A percentile compares a stretch with the other conserved stretches of the same genome.
Conservation (phyloP, 2,797 vertebrate genomes). For the Thalassophryne amazonica region DNA sequence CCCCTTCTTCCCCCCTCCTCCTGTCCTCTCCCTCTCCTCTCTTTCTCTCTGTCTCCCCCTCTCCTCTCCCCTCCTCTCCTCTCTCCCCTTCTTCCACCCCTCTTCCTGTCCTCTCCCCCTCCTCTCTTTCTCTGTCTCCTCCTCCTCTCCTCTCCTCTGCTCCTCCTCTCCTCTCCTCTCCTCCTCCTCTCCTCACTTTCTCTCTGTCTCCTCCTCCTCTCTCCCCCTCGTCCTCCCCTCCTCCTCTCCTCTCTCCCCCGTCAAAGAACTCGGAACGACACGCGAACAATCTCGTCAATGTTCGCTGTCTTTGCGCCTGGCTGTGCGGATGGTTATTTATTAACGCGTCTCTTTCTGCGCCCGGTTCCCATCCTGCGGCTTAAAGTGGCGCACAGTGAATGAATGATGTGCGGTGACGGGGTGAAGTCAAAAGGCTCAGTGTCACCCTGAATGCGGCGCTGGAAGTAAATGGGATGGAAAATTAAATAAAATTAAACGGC, state of each 20-base stretch:
- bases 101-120: too few relatives aligned
- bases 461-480: constrained; percentile 98
- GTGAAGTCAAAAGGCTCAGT: constrained; percentile 86
- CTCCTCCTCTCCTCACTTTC: constrained; percentile 61
- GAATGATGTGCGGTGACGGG: too few relatives aligned
- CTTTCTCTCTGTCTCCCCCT: too few relatives aligned
- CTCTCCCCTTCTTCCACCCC: too few relatives aligned
- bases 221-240: constrained; percentile 61
- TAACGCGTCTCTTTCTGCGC: constrained; percentile 89
- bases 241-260: constrained; percentile 75
- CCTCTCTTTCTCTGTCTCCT: neutral
- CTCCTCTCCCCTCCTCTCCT: too few relatives aligned
- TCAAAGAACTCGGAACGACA: constrained; percentile 93
- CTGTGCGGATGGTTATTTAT: constrained; percentile 95
- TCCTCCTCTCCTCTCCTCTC: neutral
- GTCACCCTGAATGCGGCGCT: constrained; percentile 89
- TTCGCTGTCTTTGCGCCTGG: constrained; percentile 87
- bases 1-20: too few relatives aligned
- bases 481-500: constrained; percentile 99
- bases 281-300: constrained; percentile 96
- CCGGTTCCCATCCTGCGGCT: constrained; percentile 89
- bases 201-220: constrained; percentile 75
- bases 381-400: constrained; percentile 82
- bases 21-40: too few relatives aligned
- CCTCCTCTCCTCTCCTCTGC: neutral